Evolutionary conservation across 2,888 invertebrate species (phyloP), one percentile per base, ranked within the genome.

Genomic region (Zootermopsis nevadensis): DNA sequence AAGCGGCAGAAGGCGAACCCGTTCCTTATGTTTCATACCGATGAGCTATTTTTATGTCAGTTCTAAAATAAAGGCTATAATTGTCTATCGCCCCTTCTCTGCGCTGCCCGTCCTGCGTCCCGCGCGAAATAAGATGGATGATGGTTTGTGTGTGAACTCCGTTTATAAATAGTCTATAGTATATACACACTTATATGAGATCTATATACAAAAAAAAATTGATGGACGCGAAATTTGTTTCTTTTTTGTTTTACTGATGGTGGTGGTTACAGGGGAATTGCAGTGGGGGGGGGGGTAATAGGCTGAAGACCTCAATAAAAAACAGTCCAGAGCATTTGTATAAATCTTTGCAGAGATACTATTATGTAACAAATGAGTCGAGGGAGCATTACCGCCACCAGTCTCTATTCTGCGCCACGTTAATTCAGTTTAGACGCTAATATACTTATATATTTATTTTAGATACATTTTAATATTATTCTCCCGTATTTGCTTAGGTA

Each of bases 131-230:
- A 60, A 60, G 60, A 60, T 60, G n/a, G 60, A 60, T 60, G 60
- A 60, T 27, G 60, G 60, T 60, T 27, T 60, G 48, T 60, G 60
- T 60, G 60, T 60, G 60, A n/a, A n/a, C 27, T 27, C n/a, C n/a
- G 27, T 60, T 60, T 27, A n/a, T n/a, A n/a, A n/a, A n/a, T n/a
- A n/a, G n/a, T n/a, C n/a, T n/a, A n/a, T n/a, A n/a, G n/a, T n/a
- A n/a, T n/a, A n/a, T n/a, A n/a, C n/a, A n/a, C n/a, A 60, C n/a
- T n/a, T 60, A 60, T 27, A 27, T n/a, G 60, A 27, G n/a, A 60
- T n/a, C 60, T 60, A 60, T 60, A 60, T 60, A 60, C 60, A 60
- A 10, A 60, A 60, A 60, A n/a, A 60, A 60, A 60, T 60, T 60
- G 60, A 60, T 60, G 60, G n/a, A 60, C 60, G 60, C 60, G 60